Base-by-base conservation (phyloP, 2,888 invertebrate genomes). In the Gibbula magus region DNA sequence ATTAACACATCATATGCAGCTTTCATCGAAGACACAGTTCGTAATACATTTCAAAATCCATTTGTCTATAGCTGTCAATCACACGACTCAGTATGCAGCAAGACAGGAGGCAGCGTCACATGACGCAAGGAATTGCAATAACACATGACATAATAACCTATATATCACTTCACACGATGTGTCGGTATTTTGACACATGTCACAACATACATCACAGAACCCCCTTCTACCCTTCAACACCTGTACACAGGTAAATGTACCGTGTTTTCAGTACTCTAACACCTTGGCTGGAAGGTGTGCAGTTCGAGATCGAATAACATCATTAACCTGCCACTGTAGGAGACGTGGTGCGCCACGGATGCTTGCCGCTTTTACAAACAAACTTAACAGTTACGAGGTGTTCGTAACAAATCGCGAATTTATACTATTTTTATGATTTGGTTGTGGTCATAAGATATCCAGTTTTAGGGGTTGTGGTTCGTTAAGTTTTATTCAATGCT, bases 141-240 rank as follows among this genome's bases (percentile, higher is more conserved):
- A 20, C 70, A 39, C 70, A n/a, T 32, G 20, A 70, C 39, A 18
- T 35, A 10, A 20, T 32, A 70, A 39, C 35, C 35, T 20, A 18
- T 39, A 70, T 70, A 56, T 56, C 56, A 56, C 56, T 39, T 70
- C 32, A 10, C 10, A 70, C 16, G n/a, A 32, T 10, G 32, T 29
- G 70, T 4, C 20, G 70, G n/a, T 70, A 70, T 70, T 70, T 70
- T 39, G 70, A 70, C 70, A 70, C 32, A 39, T 32, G 70, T 20
- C 70, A 70, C 35, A n/a, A 35, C 39, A 35, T 70, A 29, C 35
- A 70, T 70, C n/a, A 35, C 39, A 18, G 20, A 20, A 35, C 18
- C n/a, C 35, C 16, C 32, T 70, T 39, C 45, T 32, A 39, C 35
- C 29, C 35, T n/a, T 70, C 70, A 20, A 32, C 70, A 70, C 70